phyloP scores from a whole-genome alignment of 2,888 invertebrate species.

The Acheta domesticus region DNA sequence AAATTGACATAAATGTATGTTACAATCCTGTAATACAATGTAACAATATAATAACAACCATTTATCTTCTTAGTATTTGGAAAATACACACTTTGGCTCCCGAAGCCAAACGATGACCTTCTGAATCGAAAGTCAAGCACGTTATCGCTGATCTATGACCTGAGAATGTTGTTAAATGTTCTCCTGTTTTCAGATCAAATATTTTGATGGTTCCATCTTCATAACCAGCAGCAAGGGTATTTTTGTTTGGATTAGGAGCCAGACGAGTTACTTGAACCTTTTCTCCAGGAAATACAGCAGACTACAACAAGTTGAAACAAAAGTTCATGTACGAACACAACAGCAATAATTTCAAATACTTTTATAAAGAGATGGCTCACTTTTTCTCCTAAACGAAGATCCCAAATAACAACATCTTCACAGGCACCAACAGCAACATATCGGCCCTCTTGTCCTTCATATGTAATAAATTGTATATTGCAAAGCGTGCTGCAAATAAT shows the following conservation, averaged over 20 bases:
- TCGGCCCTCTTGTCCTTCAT: slow-evolving; percentile 73
- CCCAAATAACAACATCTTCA: slow-evolving; percentile 93
- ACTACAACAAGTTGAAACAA: slow-evolving; percentile 54
- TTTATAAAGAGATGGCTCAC: slow-evolving; percentile 46
- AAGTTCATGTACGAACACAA: slow-evolving; percentile 27
- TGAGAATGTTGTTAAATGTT: slow-evolving; percentile 67
- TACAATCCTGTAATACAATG: not conserved
- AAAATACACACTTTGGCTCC: slow-evolving; percentile 68
- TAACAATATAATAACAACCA: not conserved
- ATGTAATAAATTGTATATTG: slow-evolving; percentile 74
- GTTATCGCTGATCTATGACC: slow-evolving; percentile 86
- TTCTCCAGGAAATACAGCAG: slow-evolving; percentile 74
- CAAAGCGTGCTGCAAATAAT: slow-evolving; percentile 77
- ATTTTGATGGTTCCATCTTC: slow-evolving; percentile 82
- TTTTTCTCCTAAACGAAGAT: slow-evolving; percentile 80
- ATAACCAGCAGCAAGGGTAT: slow-evolving; percentile 87
- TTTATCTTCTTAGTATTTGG: too few relatives aligned
- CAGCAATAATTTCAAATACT: not conserved
- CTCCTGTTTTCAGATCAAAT: slow-evolving; percentile 71
- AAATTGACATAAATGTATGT: slow-evolving; percentile 28
- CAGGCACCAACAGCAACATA: slow-evolving; percentile 89
- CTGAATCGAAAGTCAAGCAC: slow-evolving; percentile 73
- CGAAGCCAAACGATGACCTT: slow-evolving; percentile 81
- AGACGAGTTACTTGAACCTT: slow-evolving; percentile 75
- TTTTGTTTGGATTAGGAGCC: slow-evolving; percentile 69